These are phyloP conservation scores for Nettapus auritus DNA, from an alignment of 2,113 vertebrate genomes.

Conservation along the genomic window DNA sequence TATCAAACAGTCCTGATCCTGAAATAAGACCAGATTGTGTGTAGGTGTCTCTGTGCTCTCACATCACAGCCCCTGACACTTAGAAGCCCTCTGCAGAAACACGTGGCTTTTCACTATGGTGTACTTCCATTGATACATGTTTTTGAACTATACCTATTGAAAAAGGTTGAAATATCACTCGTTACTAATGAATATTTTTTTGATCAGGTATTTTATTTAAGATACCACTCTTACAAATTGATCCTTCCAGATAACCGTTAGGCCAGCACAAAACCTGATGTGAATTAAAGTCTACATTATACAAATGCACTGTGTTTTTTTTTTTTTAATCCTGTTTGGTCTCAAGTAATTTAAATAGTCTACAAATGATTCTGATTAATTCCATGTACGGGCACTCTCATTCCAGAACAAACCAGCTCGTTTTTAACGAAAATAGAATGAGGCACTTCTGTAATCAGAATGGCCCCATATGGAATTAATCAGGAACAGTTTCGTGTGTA, in stretches of 20 bases:
- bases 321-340: neutral
- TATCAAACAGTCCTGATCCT: neutral
- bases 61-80: neutral
- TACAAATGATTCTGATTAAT: neutral
- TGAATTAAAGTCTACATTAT: neutral
- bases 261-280: neutral
- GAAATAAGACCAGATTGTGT: neutral
- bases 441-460: conserved; percentile 26
- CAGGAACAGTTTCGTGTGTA: conserved; percentile 34
- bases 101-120: neutral
- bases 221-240: neutral
- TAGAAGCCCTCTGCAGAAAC: neutral
- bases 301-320: neutral
- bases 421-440: conserved; percentile 25
- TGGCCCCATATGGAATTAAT: conserved; percentile 37
- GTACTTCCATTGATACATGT: neutral
- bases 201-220: neutral
- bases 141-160: neutral
- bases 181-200: neutral
- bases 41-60: neutral
- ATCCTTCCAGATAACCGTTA: neutral
- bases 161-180: neutral
- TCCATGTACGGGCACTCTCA: neutral
- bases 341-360: neutral
- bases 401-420: neutral